Conservation (phyloP, 1,140 invertebrate species). For the Diploscapter pachys region DNA sequence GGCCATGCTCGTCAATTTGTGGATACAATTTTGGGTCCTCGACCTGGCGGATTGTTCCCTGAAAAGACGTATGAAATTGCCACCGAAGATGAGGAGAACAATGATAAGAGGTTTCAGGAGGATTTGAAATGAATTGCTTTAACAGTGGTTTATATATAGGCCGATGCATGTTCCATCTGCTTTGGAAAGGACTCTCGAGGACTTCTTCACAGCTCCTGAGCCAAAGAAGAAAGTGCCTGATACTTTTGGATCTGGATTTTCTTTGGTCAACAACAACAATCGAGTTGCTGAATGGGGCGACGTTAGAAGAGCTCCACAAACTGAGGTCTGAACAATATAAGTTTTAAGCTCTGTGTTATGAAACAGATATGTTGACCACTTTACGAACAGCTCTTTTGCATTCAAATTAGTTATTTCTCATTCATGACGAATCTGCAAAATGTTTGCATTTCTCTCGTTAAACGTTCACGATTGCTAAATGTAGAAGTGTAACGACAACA, state of each 20-base stretch:
- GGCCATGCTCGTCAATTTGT: slow-evolving; percentile 57
- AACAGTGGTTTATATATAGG: neutral
- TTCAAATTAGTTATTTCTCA: too few species aligned
- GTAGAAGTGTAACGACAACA: too few species aligned
- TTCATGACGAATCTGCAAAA: too few species aligned
- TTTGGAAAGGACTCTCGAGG: slow-evolving; percentile 50
- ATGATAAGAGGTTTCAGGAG: neutral
- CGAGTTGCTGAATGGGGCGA: slow-evolving; percentile 18
- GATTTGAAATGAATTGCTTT: slow-evolving; percentile 4
- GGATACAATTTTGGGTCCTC: slow-evolving; percentile 50
- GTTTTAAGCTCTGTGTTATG: too few species aligned
- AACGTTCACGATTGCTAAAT: too few species aligned
- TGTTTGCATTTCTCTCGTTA: too few species aligned
- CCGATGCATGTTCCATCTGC: slow-evolving; percentile 43
- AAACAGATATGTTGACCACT: too few species aligned
- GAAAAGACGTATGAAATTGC: slow-evolving; percentile 58
- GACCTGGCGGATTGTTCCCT: slow-evolving; percentile 57
- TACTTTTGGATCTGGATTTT: slow-evolving; percentile 54
- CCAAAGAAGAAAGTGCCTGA: slow-evolving; percentile 44
- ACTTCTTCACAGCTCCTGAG: slow-evolving; percentile 56
- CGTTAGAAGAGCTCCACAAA: slow-evolving; percentile 20
- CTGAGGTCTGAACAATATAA: too few species aligned
- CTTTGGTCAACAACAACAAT: slow-evolving; percentile 46
- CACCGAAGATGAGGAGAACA: neutral
- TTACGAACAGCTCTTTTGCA: too few species aligned